phyloP scores from a whole-genome alignment of 2,113 vertebrate genomes.

The Lagenorhynchus albirostris region DNA sequence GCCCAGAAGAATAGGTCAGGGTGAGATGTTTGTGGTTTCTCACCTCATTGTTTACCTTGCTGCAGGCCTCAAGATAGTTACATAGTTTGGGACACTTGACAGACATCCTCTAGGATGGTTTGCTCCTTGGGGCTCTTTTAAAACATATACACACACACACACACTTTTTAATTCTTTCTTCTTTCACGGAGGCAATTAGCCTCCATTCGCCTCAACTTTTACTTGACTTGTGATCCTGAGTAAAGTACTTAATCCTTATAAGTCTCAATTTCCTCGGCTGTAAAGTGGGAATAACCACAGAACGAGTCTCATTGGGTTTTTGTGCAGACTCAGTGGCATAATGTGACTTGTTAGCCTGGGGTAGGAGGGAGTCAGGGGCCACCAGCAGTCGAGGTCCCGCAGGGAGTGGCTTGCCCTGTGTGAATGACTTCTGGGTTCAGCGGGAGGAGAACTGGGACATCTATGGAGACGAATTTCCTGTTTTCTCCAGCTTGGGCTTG shows the following conservation, averaged over 20 bases:
- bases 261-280: neutral
- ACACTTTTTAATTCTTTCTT: neutral
- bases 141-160: neutral
- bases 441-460: neutral
- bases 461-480: neutral
- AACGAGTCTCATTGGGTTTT: fast-evolving
- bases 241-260: neutral
- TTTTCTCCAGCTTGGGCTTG: neutral
- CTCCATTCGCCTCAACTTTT: neutral
- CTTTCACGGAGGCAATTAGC: neutral
- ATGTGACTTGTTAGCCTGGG: neutral
- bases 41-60: neutral
- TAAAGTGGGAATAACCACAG: neutral
- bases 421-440: neutral
- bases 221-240: neutral
- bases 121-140: neutral
- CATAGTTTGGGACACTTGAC: neutral
- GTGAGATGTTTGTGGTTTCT: neutral
- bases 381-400: neutral
- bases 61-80: neutral
- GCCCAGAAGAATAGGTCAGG: neutral
- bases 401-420: neutral
- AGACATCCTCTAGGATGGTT: neutral
- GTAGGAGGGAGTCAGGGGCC: neutral
- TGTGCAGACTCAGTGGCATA: neutral